Evolutionary conservation across 2,888 invertebrate genomes (phyloP), one percentile per base, ranked within the genome.

Genomic region (Allacma fusca): DNA sequence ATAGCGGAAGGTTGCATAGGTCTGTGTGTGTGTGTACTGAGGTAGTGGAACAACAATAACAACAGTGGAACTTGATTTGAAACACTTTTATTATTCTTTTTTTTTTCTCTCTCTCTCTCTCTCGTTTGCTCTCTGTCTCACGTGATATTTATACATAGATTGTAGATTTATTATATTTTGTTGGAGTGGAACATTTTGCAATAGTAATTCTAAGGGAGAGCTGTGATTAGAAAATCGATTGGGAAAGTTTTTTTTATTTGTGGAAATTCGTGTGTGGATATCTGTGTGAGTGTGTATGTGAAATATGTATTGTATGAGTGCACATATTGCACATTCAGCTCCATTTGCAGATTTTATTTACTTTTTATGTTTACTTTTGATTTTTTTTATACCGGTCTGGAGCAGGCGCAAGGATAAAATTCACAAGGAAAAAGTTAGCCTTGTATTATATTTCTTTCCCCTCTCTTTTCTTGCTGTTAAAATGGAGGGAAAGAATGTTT

Each of bases 361-460:
- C 50, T 50, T 50, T 50, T 50, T 50, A 62, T 23, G 62, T 62
- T 62, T 62, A 67, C 34, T 67, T 29, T 67, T 67, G 29, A 29
- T 29, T 65, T 29, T 65, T 67, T 67, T n/a, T 67, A 29, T n/a
- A n/a, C 19, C 4, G n/a, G 1, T 29, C 65, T 26, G 40, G 50
- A 16, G 50, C 50, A 50, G 19, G 50, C 50, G 50, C 50, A 19
- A 19, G 2, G 19, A 16, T 50, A 50, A 9, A n/a, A 19, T 13
- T 1, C 50, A 12, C n/a, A n/a, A 16, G 50, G 9, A 34, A 34
- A 34, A 34, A 50, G 50, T n/a, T 12, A 50, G 50, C 50, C 50
- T 5, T 50, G 16, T 50, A 4, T 16, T 50, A 50, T 16, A n/a
- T n/a, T 28, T 26, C 23, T 62, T 23, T 62, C 23, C 62, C 7